Evolutionary conservation across 2,113 vertebrate species (phyloP).

Genomic region (Todiramphus chloris): DNA sequence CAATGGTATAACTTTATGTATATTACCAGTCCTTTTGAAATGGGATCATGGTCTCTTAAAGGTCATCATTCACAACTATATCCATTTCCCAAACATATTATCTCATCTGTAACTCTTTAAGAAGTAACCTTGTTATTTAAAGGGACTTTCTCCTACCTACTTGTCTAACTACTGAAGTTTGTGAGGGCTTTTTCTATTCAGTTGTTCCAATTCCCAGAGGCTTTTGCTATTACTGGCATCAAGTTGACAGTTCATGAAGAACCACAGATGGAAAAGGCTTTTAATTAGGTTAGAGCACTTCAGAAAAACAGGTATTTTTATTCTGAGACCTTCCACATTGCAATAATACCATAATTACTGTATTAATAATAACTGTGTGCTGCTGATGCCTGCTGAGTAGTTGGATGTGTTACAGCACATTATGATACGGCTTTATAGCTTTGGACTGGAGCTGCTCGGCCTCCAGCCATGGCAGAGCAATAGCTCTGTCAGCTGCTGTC

Average conservation of each 20-base stretch:
- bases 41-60: not conserved
- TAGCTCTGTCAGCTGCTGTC: not conserved
- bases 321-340: not conserved
- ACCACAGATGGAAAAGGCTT: not conserved
- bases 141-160: not conserved
- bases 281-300: slow-evolving; percentile 10
- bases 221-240: not conserved
- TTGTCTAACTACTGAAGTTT: not conserved
- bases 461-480: not conserved
- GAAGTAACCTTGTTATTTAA: not conserved
- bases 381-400: not conserved
- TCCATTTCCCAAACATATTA: not conserved
- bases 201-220: not conserved
- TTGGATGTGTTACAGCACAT: not conserved
- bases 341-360: not conserved
- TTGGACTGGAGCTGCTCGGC: not conserved
- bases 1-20: not conserved
- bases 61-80: not conserved
- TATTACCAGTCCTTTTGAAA: not conserved
- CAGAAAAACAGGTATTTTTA: not conserved
- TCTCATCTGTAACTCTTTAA: not conserved
- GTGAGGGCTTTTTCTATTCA: not conserved
- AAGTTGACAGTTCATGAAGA: not conserved
- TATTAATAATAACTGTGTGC: not conserved
- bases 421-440: not conserved